Conservation (phyloP, 2,113 vertebrate genomes). For the Carlito syrichta region DNA sequence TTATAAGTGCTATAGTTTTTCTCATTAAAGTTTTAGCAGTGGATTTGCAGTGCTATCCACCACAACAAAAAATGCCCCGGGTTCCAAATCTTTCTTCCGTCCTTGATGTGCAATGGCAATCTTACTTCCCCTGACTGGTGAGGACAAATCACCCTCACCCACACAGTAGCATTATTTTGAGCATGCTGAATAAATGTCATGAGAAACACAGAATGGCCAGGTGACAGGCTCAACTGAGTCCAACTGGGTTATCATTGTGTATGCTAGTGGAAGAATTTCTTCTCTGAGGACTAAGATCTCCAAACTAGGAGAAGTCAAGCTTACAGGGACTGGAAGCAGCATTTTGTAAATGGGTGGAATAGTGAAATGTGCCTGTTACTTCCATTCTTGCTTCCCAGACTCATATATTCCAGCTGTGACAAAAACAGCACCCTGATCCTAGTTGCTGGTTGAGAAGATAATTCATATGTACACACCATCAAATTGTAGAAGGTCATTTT, state of each 20-base stretch:
- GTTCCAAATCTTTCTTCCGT: not conserved
- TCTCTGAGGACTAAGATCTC: not conserved
- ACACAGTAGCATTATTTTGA: not conserved
- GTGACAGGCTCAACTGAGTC: not conserved
- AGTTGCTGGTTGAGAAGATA: not conserved
- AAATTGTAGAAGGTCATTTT: not conserved
- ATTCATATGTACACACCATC: not conserved
- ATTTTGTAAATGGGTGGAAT: not conserved
- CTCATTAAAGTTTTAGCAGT: not conserved
- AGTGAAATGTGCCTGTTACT: not conserved
- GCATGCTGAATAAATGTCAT: not conserved
- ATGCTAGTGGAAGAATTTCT: not conserved
- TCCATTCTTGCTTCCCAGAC: not conserved
- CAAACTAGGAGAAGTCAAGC: not conserved
- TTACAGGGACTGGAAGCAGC: not conserved
- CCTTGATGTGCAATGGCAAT: not conserved
- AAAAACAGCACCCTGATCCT: not conserved
- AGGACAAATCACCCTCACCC: not conserved
- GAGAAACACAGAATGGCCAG: not conserved
- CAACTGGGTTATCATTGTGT: not conserved
- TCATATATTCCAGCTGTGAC: not conserved
- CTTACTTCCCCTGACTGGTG: not conserved
- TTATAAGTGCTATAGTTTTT: not conserved
- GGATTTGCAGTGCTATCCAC: not conserved
- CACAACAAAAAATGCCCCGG: not conserved